Conservation (phyloP, 2,888 invertebrate species). For the Hermaeophaga mercurialis region DNA sequence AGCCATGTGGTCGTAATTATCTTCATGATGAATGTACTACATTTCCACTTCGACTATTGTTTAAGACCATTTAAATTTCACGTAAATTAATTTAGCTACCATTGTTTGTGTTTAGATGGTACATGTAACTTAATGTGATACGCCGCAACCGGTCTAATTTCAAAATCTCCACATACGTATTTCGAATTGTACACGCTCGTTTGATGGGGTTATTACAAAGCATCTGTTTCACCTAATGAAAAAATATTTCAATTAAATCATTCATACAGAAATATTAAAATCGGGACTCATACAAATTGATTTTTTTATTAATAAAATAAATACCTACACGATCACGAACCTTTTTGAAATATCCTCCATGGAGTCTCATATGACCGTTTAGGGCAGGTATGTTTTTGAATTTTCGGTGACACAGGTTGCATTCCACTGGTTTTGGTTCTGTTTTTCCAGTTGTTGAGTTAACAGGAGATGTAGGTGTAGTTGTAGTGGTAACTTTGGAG, state of each 20-base stretch:
- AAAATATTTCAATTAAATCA: too few species aligned
- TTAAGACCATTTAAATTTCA: slow-evolving; percentile 23
- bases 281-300: slow-evolving; percentile 14
- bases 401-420: slow-evolving; percentile 92
- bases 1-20: slow-evolving; percentile 21
- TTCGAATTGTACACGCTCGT: too few species aligned
- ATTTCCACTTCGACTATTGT: slow-evolving; percentile 25
- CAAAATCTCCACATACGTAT: not conserved
- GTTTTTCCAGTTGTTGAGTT: slow-evolving; percentile 56
- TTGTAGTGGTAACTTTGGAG: slow-evolving; percentile 52
- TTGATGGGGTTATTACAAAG: too few species aligned
- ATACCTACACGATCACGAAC: slow-evolving; percentile 54
- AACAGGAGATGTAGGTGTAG: slow-evolving; percentile 49
- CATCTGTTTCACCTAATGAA: too few species aligned
- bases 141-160: not conserved
- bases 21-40: slow-evolving; percentile 19
- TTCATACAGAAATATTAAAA: not conserved
- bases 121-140: slow-evolving; percentile 6
- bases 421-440: slow-evolving; percentile 88
- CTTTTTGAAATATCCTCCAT: slow-evolving; percentile 97
- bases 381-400: slow-evolving; percentile 98
- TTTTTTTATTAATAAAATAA: not conserved
- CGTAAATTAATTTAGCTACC: slow-evolving; percentile 28
- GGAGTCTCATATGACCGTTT: slow-evolving; percentile 97
- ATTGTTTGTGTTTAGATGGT: slow-evolving; percentile 23